Evolutionary conservation across 2,113 vertebrate species (phyloP).

Genomic region (Syrmaticus mikado): DNA sequence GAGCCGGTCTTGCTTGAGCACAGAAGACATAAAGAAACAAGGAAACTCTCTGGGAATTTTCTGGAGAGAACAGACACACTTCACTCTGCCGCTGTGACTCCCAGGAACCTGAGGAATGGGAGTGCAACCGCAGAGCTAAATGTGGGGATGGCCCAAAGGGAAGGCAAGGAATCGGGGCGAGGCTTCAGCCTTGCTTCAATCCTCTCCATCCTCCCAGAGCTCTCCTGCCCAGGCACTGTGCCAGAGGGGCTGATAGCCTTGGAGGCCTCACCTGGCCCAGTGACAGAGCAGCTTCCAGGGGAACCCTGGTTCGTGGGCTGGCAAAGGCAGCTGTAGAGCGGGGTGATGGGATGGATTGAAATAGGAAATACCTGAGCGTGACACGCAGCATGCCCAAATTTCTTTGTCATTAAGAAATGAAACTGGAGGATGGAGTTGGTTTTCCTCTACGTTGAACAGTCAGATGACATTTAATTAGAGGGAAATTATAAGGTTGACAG

Average conservation of each 20-base stretch:
- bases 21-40: neutral
- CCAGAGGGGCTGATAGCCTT: neutral
- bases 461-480: neutral
- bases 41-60: neutral
- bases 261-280: neutral
- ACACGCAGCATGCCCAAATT: neutral
- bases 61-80: neutral
- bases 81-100: neutral
- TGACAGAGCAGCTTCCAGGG: neutral
- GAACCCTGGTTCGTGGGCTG: neutral
- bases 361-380: rapidly evolving
- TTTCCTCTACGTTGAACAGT: neutral
- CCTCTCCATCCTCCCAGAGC: rapidly evolving
- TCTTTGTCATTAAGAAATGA: neutral
- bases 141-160: neutral
- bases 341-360: neutral
- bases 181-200: neutral
- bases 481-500: neutral
- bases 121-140: neutral
- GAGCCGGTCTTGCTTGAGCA: neutral
- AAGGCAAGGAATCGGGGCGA: neutral
- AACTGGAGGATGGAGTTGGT: neutral
- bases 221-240: neutral
- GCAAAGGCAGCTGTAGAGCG: neutral
- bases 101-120: neutral